These are phyloP conservation scores for Aplysia californica DNA, from an alignment of 1,140 invertebrate species.

Conservation along the genomic window DNA sequence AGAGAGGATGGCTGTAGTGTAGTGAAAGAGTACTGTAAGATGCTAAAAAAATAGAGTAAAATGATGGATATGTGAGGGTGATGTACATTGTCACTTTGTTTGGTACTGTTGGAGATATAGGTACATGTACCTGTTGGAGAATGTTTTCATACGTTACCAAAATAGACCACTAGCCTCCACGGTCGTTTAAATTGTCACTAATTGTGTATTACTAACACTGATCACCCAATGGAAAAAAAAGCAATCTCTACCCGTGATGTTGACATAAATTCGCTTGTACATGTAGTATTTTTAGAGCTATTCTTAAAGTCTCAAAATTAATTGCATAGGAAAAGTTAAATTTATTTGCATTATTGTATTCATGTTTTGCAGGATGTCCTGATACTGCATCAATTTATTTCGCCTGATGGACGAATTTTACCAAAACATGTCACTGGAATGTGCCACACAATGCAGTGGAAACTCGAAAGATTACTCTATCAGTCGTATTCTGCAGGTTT, in stretches of 20 bases:
- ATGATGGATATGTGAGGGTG: too few species aligned
- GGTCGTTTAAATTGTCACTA: too few species aligned
- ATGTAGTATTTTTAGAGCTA: neutral
- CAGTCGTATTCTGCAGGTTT: conserved; percentile 28
- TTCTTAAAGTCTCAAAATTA: neutral
- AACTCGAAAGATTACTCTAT: conserved; percentile 15
- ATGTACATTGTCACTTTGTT: too few species aligned
- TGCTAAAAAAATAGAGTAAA: too few species aligned
- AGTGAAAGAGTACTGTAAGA: too few species aligned
- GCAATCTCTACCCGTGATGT: neutral
- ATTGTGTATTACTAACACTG: neutral
- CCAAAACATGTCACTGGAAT: conserved; percentile 17
- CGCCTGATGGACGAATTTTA: conserved; percentile 19
- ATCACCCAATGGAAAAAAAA: neutral
- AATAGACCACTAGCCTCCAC: too few species aligned
- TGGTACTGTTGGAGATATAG: too few species aligned
- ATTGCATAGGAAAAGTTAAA: neutral
- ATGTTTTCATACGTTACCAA: too few species aligned
- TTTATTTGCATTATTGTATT: neutral
- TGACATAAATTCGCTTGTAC: neutral
- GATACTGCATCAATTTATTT: conserved; percentile 21
- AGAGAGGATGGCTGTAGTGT: too few species aligned
- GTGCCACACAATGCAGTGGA: conserved; percentile 27
- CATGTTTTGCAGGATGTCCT: conserved; percentile 13
- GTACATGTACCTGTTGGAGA: too few species aligned